phyloP scores from a whole-genome alignment of 2,113 vertebrate species.

The Lepus timidus region DNA sequence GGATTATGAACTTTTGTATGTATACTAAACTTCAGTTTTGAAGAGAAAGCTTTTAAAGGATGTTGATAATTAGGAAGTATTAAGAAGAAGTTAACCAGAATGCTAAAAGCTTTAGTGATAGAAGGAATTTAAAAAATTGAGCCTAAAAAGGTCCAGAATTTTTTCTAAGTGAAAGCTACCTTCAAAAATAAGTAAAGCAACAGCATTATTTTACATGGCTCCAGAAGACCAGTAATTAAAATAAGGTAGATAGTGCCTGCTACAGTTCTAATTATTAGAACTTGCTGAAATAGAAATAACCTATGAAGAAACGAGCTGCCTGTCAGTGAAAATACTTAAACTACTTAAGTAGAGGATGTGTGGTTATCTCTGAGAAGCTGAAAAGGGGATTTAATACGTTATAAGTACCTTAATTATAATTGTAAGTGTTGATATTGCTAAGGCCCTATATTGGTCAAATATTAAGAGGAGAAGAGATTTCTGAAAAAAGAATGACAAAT shows the following conservation, averaged over 20 bases:
- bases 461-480: background rate
- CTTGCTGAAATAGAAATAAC: constrained; percentile 26
- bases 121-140: background rate
- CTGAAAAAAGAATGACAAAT: background rate
- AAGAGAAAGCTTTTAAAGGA: background rate
- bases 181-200: background rate
- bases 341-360: background rate
- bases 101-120: background rate
- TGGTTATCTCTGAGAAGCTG: background rate
- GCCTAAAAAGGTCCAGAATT: background rate
- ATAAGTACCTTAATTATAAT: background rate
- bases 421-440: background rate
- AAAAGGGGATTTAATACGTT: background rate
- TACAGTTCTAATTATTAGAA: background rate
- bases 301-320: constrained; percentile 35
- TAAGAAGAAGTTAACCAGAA: constrained; percentile 10
- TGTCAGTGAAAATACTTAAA: constrained; percentile 51
- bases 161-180: background rate
- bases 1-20: background rate
- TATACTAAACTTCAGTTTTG: background rate
- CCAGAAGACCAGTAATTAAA: background rate
- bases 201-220: background rate
- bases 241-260: background rate
- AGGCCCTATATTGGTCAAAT: background rate
- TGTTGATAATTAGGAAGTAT: background rate